Conservation (phyloP, 2,888 invertebrate species). For the Cremastinae sp. region DNA sequence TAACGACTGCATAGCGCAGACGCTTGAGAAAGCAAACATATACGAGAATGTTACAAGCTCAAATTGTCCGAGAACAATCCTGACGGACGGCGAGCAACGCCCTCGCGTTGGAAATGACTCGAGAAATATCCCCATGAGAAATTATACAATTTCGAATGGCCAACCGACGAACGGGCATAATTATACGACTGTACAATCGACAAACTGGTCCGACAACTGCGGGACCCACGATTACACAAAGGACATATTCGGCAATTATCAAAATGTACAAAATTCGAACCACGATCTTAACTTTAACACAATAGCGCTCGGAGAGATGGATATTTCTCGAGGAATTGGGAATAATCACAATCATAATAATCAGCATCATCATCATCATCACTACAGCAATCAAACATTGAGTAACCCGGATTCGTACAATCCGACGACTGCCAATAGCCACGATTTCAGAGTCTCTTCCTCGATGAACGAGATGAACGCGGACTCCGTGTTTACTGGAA, state of each 20-base stretch:
- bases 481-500: slow-evolving; percentile 76
- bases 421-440: slow-evolving; percentile 60
- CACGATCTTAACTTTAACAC: slow-evolving; percentile 75
- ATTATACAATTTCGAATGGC: slow-evolving; percentile 69
- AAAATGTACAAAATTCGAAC: slow-evolving; percentile 68
- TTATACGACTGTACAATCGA: slow-evolving; percentile 62
- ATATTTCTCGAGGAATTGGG: slow-evolving; percentile 68
- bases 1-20: slow-evolving; percentile 65
- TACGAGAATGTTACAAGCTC: slow-evolving; percentile 64
- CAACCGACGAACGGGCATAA: slow-evolving; percentile 68
- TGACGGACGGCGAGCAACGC: slow-evolving; percentile 54
- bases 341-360: slow-evolving; percentile 43
- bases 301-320: slow-evolving; percentile 65
- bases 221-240: slow-evolving; percentile 66
- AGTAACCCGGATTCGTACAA: slow-evolving; percentile 75
- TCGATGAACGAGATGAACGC: slow-evolving; percentile 76
- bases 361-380: slow-evolving; percentile 42
- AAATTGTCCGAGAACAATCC: slow-evolving; percentile 56
- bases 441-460: slow-evolving; percentile 73
- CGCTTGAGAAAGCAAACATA: slow-evolving; percentile 65
- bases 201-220: slow-evolving; percentile 58
- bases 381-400: slow-evolving; percentile 68
- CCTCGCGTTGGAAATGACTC: slow-evolving; percentile 60
- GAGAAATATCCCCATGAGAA: slow-evolving; percentile 55
- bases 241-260: slow-evolving; percentile 74